Percentiles rank a stretch among this genome's conserved stretches.
Conservation (phyloP, 2,797 vertebrate species). For the Xenopus petersii region DNA sequence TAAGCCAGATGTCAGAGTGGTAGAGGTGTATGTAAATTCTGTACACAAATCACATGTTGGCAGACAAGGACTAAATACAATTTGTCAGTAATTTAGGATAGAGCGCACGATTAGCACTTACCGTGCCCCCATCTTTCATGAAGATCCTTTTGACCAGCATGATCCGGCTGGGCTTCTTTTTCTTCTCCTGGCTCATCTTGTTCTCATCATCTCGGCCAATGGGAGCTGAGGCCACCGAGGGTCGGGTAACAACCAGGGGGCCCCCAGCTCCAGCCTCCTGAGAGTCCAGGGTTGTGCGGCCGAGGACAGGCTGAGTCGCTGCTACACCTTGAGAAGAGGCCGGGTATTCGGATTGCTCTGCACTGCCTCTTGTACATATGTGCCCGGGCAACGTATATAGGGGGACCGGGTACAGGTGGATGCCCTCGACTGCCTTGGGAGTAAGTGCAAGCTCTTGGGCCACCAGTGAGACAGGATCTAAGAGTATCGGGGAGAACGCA, state of each 20-base stretch:
- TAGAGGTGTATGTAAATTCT: too few species aligned
- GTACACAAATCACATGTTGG: too few species aligned
- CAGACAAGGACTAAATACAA: too few species aligned
- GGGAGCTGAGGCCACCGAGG: constrained; percentile 12
- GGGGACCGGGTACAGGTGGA: constrained; percentile 2
- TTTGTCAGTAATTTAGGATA: too few species aligned
- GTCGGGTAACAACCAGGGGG: constrained; percentile 32
- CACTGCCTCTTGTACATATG: background rate
- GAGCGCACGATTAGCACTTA: constrained; percentile 37
- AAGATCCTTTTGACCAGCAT: constrained; percentile 56
- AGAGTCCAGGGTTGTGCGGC: constrained; percentile 35
- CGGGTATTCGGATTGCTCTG: background rate
- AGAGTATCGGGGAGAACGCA: background rate
- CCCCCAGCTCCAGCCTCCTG: constrained; percentile 5
- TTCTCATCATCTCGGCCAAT: constrained; percentile 9
- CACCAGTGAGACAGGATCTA: constrained; percentile 12
- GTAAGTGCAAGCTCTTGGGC: background rate
- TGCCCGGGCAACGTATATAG: constrained; percentile 11
- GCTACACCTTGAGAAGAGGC: background rate
- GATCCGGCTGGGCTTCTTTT: constrained; percentile 42
- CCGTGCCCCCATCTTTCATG: constrained; percentile 43
- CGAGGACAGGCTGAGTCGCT: background rate
- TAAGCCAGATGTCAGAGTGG: too few species aligned
- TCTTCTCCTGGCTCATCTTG: constrained; percentile 42
- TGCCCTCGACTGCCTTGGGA: background rate